phyloP scores from a whole-genome alignment of 2,888 invertebrate genomes.

The Cosmopolites sordidus region DNA sequence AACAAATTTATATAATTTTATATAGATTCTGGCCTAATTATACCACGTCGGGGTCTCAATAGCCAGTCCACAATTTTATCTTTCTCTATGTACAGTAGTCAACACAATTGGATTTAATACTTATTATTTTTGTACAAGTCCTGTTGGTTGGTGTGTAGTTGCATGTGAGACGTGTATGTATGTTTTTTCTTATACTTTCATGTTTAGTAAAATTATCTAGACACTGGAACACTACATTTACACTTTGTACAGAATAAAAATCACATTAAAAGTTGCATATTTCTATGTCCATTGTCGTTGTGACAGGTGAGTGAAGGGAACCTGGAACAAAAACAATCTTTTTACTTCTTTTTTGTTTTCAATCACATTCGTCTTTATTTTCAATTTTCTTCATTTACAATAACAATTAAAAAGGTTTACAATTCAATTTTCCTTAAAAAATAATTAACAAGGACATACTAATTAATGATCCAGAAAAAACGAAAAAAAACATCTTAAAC shows the following conservation, averaged over 20 bases:
- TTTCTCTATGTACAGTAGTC: constrained; percentile 45
- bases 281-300: constrained; percentile 51
- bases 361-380: no score
- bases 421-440: not conserved
- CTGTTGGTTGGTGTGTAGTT: constrained; percentile 15
- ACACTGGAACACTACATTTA: constrained; percentile 52
- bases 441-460: not conserved
- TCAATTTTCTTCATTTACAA: not conserved
- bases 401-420: constrained; percentile 1
- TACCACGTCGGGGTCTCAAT: constrained; percentile 40
- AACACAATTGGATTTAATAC: constrained; percentile 41
- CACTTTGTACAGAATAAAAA: constrained; percentile 60
- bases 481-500: no score
- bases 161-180: not conserved
- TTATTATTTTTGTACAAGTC: constrained; percentile 46
- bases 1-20: constrained; percentile 14
- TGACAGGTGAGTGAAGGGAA: constrained; percentile 44
- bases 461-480: not conserved
- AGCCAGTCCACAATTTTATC: constrained; percentile 9
- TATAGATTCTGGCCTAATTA: constrained; percentile 29
- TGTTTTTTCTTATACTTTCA: constrained; percentile 32
- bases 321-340: constrained; percentile 40
- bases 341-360: not conserved
- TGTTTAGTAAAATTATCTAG: constrained; percentile 39
- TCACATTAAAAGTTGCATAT: constrained; percentile 56